These are phyloP conservation scores for Hylaeus anthracinus DNA, from an alignment of 1,140 invertebrate genomes.

Conservation along the genomic window DNA sequence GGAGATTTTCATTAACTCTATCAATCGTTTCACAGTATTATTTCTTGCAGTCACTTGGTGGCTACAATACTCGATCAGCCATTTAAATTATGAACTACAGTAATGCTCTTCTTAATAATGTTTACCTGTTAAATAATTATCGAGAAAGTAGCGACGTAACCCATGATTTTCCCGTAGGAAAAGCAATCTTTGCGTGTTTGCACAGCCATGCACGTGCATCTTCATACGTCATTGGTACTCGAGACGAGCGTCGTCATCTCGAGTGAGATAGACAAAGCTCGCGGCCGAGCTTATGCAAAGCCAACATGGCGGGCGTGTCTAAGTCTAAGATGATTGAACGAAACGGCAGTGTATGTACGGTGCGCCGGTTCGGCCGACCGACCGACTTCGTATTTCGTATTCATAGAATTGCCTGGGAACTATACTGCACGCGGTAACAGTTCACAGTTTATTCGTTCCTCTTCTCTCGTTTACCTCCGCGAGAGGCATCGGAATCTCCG, in stretches of 20 bases:
- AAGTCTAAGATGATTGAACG: conserved; percentile 74
- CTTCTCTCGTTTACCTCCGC: conserved; percentile 50
- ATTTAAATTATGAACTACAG: conserved; percentile 20
- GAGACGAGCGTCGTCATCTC: conserved; percentile 32
- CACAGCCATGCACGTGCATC: conserved; percentile 21
- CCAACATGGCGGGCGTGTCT: conserved; percentile 75
- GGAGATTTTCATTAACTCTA: too few species aligned
- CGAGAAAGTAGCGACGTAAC: conserved; percentile 41
- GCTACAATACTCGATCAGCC: too few species aligned
- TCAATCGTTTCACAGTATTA: too few species aligned
- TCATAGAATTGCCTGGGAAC: conserved; percentile 76
- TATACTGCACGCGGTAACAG: conserved; percentile 30
- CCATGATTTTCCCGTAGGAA: conserved; percentile 44
- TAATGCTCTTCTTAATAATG: conserved; percentile 19
- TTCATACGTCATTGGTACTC: conserved; percentile 38
- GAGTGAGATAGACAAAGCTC: conserved; percentile 50
- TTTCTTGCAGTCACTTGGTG: too few species aligned
- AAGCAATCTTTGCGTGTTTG: conserved; percentile 52
- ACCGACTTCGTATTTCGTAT: conserved; percentile 76
- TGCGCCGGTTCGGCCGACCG: conserved; percentile 55
- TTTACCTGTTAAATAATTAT: conserved; percentile 61
- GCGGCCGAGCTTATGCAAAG: conserved; percentile 70
- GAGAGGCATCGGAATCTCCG: conserved; percentile 49
- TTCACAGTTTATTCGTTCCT: conserved; percentile 52
- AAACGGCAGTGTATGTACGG: conserved; percentile 59